Percentiles rank a stretch among this genome's conserved stretches.
These are phyloP conservation scores for Phengaris arion DNA, from an alignment of 2,888 invertebrate species.

Conservation along the genomic window DNA sequence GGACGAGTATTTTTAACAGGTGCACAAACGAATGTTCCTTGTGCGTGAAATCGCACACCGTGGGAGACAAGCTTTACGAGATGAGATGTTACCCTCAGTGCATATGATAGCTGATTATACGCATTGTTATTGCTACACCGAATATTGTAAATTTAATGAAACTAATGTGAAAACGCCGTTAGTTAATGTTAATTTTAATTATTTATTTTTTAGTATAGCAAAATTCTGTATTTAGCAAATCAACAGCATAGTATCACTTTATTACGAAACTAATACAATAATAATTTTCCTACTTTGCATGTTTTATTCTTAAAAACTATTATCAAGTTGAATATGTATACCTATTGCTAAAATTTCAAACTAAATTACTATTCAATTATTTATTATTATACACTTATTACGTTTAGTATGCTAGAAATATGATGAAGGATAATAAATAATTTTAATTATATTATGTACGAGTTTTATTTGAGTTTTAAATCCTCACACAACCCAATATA, in stretches of 20 bases:
- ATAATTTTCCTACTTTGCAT: slow-evolving; percentile 75
- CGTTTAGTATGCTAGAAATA: slow-evolving; percentile 81
- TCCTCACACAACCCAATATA: neutral
- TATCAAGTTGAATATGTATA: slow-evolving; percentile 73
- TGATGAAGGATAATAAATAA: slow-evolving; percentile 81
- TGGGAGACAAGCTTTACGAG: slow-evolving; percentile 33
- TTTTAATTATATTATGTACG: slow-evolving; percentile 78
- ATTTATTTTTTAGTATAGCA: slow-evolving; percentile 46
- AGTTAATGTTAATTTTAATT: slow-evolving; percentile 59
- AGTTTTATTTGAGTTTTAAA: slow-evolving; percentile 58
- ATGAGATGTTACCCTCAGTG: slow-evolving; percentile 45
- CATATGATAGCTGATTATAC: slow-evolving; percentile 56
- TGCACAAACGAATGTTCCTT: slow-evolving; percentile 19
- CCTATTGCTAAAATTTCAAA: slow-evolving; percentile 77
- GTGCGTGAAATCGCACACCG: slow-evolving; percentile 4
- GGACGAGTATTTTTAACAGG: neutral
- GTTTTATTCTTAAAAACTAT: slow-evolving; percentile 62
- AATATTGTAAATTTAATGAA: slow-evolving; percentile 69
- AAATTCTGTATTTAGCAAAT: slow-evolving; percentile 50
- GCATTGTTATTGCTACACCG: slow-evolving; percentile 75
- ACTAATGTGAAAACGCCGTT: slow-evolving; percentile 63
- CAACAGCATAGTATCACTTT: slow-evolving; percentile 55
- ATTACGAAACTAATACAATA: slow-evolving; percentile 71
- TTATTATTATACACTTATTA: slow-evolving; percentile 81
- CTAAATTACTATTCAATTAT: slow-evolving; percentile 80